phyloP scores from a whole-genome alignment of 2,797 vertebrate genomes.

The Oryzias sinensis region DNA sequence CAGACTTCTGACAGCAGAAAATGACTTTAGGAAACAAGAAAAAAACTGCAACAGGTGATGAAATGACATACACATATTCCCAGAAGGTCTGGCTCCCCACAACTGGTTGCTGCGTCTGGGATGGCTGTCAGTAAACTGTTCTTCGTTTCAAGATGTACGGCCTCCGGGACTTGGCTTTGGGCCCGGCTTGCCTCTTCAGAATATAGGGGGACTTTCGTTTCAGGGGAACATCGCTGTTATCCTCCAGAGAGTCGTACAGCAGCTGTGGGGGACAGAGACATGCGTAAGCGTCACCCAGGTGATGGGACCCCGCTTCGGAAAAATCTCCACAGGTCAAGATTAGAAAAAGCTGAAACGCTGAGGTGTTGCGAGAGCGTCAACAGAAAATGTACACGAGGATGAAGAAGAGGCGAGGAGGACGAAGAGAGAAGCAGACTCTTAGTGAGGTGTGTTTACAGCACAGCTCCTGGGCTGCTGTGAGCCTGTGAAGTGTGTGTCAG shows the following conservation, averaged over 20 bases:
- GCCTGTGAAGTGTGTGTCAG: background rate
- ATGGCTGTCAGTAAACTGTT: conserved; percentile 82
- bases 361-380: too few relatives aligned
- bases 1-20: conserved; percentile 20
- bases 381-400: conserved; percentile 5
- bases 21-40: conserved; percentile 27
- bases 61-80: conserved; percentile 72
- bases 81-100: conserved; percentile 47
- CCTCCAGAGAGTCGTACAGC: conserved; percentile 76
- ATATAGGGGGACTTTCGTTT: conserved; percentile 97
- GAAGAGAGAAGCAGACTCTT: conserved; percentile 3
- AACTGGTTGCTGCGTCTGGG: conserved; percentile 1
- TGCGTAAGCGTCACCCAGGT: conserved; percentile 9
- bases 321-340: too few relatives aligned
- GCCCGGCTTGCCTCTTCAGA: conserved; percentile 86
- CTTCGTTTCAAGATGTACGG: conserved; percentile 94
- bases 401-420: background rate
- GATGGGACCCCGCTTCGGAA: background rate
- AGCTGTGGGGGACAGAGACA: conserved; percentile 53
- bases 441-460: conserved; percentile 36
- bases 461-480: conserved; percentile 5
- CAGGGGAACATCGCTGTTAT: conserved; percentile 80
- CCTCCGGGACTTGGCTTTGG: conserved; percentile 87
- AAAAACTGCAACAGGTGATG: conserved; percentile 27
- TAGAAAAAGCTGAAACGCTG: too few relatives aligned